Evolutionary conservation across 2,797 vertebrate genomes (phyloP).

Genomic region (Nasua narica): DNA sequence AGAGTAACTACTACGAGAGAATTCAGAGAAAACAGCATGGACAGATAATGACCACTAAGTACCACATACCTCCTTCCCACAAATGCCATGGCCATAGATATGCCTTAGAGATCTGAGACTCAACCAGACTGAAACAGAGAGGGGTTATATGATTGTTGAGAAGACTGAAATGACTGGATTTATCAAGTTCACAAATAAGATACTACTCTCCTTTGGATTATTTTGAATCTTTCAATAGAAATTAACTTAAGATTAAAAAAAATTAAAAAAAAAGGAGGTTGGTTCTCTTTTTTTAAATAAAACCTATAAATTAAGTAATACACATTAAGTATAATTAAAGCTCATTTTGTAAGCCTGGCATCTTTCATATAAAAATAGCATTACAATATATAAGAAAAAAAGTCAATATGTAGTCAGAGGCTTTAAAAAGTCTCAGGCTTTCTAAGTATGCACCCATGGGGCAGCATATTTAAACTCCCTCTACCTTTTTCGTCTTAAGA

Average conservation of each 20-base stretch:
- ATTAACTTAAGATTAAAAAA: background rate
- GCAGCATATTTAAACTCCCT: background rate
- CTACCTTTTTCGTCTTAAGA: background rate
- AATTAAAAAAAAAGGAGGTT: background rate
- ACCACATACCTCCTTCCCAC: background rate
- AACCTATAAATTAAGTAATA: background rate
- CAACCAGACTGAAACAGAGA: background rate
- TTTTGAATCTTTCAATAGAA: background rate
- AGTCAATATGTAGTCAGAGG: background rate
- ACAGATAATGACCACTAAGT: background rate
- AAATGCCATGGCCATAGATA: background rate
- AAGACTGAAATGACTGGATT: background rate
- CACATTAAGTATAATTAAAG: background rate
- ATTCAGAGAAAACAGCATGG: background rate
- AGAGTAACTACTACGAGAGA: background rate
- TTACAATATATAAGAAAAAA: background rate
- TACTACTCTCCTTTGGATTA: background rate
- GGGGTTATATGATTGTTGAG: background rate
- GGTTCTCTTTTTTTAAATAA: background rate
- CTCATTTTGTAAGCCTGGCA: background rate
- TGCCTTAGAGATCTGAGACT: background rate
- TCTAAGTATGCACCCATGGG: background rate
- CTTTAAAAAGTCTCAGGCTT: background rate
- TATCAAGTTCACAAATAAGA: background rate
- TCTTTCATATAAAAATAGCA: background rate